Evolutionary conservation across 2,888 invertebrate genomes (phyloP).

Genomic region (Cataglyphis cursor): DNA sequence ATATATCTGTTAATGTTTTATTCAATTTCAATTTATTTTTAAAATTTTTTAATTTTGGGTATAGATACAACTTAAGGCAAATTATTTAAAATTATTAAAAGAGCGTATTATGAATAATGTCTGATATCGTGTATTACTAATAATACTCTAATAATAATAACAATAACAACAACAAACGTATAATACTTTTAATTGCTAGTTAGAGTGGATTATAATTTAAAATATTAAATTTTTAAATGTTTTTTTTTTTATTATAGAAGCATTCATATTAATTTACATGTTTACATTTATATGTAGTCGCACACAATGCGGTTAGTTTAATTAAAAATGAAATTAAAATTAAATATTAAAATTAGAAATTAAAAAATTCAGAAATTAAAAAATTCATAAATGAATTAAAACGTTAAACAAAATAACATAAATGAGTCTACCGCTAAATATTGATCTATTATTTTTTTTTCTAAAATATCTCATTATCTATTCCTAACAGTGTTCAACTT

Average conservation of each 20-base stretch:
- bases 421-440: background rate
- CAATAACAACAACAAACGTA: background rate
- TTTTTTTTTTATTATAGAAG: background rate
- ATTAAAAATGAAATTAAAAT: slow-evolving; percentile 36
- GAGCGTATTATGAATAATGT: background rate
- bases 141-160: background rate
- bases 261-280: background rate
- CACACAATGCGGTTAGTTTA: background rate
- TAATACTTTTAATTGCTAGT: background rate
- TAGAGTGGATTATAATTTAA: background rate
- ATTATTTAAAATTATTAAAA: background rate
- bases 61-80: background rate
- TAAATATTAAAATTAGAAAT: background rate
- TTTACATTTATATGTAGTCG: background rate
- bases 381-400: background rate
- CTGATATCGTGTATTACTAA: background rate
- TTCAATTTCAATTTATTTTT: background rate
- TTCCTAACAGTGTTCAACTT: background rate
- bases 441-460: background rate
- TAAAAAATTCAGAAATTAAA: background rate
- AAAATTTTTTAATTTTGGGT: background rate
- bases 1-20: background rate
- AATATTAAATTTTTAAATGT: background rate
- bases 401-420: background rate
- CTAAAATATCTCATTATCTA: background rate